These are phyloP conservation scores for Aegithalos caudatus DNA, from an alignment of 2,113 vertebrate genomes.

Conservation along the genomic window DNA sequence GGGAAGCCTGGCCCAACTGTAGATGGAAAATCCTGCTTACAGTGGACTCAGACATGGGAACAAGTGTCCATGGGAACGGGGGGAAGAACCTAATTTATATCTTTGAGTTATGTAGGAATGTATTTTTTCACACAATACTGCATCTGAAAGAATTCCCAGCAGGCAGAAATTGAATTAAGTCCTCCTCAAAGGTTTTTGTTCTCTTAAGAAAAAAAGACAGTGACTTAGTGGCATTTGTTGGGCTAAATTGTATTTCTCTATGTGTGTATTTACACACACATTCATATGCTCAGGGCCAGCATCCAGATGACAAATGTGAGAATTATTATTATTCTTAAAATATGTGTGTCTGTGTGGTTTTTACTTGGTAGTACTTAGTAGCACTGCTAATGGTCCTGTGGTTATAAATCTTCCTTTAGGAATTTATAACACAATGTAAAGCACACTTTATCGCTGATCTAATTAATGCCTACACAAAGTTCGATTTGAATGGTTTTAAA, in stretches of 20 bases:
- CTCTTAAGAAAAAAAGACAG: neutral
- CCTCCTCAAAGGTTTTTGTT: neutral
- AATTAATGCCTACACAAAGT: neutral
- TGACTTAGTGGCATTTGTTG: neutral
- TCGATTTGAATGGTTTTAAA: neutral
- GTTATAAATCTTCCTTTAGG: neutral
- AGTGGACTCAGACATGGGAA: neutral
- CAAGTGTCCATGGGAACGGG: neutral
- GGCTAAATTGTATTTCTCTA: neutral
- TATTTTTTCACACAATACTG: neutral
- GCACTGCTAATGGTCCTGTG: neutral
- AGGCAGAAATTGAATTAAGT: neutral
- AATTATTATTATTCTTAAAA: neutral
- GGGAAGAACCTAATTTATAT: neutral
- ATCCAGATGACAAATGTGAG: neutral
- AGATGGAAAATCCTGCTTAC: neutral
- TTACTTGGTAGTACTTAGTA: neutral
- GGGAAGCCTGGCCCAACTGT: neutral
- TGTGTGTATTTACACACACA: neutral
- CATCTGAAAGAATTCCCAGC: neutral
- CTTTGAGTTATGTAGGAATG: neutral
- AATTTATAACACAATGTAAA: neutral
- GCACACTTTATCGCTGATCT: neutral
- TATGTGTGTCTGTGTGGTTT: neutral
- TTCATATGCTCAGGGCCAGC: neutral